A percentile compares a stretch with the other conserved stretches of the same genome.
Conservation (phyloP, 2,113 vertebrate genomes). For the Oncorhynchus keta region DNA sequence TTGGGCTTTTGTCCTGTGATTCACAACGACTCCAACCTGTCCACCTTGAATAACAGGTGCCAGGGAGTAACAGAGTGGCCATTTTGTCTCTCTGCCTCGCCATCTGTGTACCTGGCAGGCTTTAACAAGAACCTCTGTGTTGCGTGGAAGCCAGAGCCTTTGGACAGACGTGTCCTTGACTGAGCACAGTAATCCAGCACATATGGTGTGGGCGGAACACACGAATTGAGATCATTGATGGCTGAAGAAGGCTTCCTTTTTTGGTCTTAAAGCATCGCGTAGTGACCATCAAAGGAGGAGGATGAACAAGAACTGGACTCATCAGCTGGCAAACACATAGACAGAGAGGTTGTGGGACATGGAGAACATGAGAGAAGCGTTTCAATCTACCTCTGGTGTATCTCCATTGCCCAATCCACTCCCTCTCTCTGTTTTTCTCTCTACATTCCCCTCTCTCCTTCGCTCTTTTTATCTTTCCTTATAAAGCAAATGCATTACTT, state of each 20-base stretch:
- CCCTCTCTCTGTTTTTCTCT: slow-evolving; percentile 5
- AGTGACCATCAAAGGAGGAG: slow-evolving; percentile 39
- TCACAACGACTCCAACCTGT: slow-evolving; percentile 19
- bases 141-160: slow-evolving; percentile 22
- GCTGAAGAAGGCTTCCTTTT: slow-evolving; percentile 30
- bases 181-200: slow-evolving; percentile 43
- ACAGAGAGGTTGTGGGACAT: slow-evolving; percentile 35
- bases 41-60: slow-evolving; percentile 22
- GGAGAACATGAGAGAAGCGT: slow-evolving; percentile 7
- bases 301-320: slow-evolving; percentile 6
- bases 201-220: slow-evolving; percentile 44
- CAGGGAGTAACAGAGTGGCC: slow-evolving; percentile 23
- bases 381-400: background rate
- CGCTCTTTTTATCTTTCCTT: slow-evolving; percentile 20
- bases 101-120: slow-evolving; percentile 61
- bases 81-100: slow-evolving; percentile 38
- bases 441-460: slow-evolving; percentile 25
- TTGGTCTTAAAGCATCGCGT: slow-evolving; percentile 48
- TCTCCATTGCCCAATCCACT: background rate
- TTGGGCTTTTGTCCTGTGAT: background rate
- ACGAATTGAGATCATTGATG: slow-evolving; percentile 8
- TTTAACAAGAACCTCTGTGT: slow-evolving; percentile 36
- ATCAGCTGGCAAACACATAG: slow-evolving; percentile 38
- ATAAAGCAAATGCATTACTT: slow-evolving; percentile 17
- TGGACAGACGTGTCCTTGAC: slow-evolving; percentile 32